Evolutionary conservation across 2,797 vertebrate species (phyloP), one percentile per base, ranked within the genome.

Genomic region (Danio tinwini): DNA sequence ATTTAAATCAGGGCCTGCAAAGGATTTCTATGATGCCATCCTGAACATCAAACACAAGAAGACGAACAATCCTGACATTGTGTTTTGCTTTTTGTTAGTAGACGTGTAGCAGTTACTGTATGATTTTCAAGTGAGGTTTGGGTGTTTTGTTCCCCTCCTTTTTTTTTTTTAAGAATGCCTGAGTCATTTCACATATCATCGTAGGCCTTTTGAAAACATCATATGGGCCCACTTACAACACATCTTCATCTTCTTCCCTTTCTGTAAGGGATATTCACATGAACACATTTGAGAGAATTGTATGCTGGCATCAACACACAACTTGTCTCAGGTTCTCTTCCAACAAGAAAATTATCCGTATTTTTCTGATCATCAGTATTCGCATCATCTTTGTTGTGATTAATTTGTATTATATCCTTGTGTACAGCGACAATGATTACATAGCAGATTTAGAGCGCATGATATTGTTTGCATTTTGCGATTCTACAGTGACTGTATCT

Each of bases 401-500:
- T 76, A 58, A 82, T 90, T 89, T 93, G 88, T 91, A 88, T 92
- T 88, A 89, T 91, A 91, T 89, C 83, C 93, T 93, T 93, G 90
- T 91, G 91, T 92, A 92, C 91, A 90, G 91, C 94, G 90, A 92
- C 88, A 86, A 89, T 87, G 88, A 93, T 90, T 92, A 89, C 91
- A 91, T 90, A 87, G 88, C 89, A 88, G 89, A 90, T 86, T 84
- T 82, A 90, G 88, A 91, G 88, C 42, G 92, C 93, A 94, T 94
- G 95, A 85, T 90, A 84, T 88, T 81, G 63, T 85, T 85, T 47
- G 91, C 88, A 88, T 87, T 87, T 81, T 88, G 88, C 80, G 88
- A 64, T 71, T 82, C 55, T 80, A 56, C 39, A 47, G 75, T 76
- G 29, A 52, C 68, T 79, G 73, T 83, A 52, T 74, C 72, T 72